Base-by-base conservation (phyloP, 2,113 vertebrate species). In the Choloepus hoffmanni region DNA sequence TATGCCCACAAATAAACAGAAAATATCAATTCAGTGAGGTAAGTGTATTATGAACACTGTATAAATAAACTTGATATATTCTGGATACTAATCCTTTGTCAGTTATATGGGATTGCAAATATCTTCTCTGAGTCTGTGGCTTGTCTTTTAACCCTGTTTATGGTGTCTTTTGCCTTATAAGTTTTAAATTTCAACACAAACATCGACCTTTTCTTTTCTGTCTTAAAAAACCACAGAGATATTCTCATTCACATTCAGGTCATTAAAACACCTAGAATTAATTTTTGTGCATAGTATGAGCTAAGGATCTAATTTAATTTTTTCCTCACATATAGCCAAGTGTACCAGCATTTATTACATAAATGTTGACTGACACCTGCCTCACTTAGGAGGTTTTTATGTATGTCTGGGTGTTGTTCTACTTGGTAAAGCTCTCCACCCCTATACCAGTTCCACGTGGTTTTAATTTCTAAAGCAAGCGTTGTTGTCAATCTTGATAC, bases 181-280 rank as follows among this genome's bases (percentile, higher is more conserved):
- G 68, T 76, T 92, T 76, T 53, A 65, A 36, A 84, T 58, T 89
- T 76, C 23, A 89, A 68, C 5, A 45, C 2, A 89, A 67, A 94
- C 45, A 55, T 73, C 76, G n/a, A 94, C 33, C 12, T 90, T 82
- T 88, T 85, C 63, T 40, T 53, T 43, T 23, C 4, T 70, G 72
- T 85, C 43, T 26, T 40, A 86, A 65, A n/a, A 48, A 45, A 16
- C 45, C n/a, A 81, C 7, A 73, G 30, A 81, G 55, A 74, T 63
- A 19, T 63, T 30, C n/a, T 63, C 36, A 73, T 55, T 86, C 55
- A 79, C 8, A 65, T 78, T 85, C 60, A 62, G 24, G 33, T 84
- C 30, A 85, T 33, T 48, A 85, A 77, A 84, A 77, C 18, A 91
- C 9, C 55, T 82, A 58, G n/a, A 90, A 60, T 85, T 94, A 74